phyloP scores from a whole-genome alignment of 1,140 invertebrate genomes.

The Augochlora pura region DNA sequence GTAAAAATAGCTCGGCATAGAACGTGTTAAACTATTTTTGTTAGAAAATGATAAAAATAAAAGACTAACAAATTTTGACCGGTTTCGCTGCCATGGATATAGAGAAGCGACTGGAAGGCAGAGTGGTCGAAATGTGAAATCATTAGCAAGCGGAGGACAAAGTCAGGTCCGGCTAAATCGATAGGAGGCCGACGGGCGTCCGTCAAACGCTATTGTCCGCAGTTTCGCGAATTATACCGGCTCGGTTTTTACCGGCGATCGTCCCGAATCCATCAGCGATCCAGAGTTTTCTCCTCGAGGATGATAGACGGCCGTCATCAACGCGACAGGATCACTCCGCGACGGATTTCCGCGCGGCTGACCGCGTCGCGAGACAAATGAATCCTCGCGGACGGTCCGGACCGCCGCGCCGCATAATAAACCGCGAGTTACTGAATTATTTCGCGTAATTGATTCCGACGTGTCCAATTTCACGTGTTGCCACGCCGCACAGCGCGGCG shows the following conservation, averaged over 20 bases:
- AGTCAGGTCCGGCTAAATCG: too few relatives aligned
- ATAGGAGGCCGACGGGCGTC: too few relatives aligned
- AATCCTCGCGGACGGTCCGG: slow-evolving; percentile 20
- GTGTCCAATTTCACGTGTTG: slow-evolving; percentile 45
- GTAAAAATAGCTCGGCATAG: too few relatives aligned
- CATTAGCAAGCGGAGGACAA: too few relatives aligned
- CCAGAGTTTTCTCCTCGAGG: neutral
- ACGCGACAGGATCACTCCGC: neutral
- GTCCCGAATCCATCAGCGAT: neutral
- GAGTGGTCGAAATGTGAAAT: too few relatives aligned
- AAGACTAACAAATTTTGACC: too few relatives aligned
- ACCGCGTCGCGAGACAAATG: slow-evolving; percentile 39
- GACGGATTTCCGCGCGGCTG: slow-evolving; percentile 17
- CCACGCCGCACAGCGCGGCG: neutral
- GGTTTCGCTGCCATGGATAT: too few relatives aligned
- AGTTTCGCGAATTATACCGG: too few relatives aligned
- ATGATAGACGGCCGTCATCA: slow-evolving; percentile 6
- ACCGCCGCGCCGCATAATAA: neutral
- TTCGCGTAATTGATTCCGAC: slow-evolving; percentile 57
- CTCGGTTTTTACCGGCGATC: neutral
- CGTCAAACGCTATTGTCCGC: too few relatives aligned
- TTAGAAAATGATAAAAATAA: too few relatives aligned
- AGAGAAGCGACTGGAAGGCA: too few relatives aligned
- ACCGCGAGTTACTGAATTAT: slow-evolving; percentile 46
- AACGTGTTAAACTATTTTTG: too few relatives aligned